Evolutionary conservation across 2,888 invertebrate genomes (phyloP), one percentile per base, ranked within the genome.

Genomic region (Dicranocentrus wangi): DNA sequence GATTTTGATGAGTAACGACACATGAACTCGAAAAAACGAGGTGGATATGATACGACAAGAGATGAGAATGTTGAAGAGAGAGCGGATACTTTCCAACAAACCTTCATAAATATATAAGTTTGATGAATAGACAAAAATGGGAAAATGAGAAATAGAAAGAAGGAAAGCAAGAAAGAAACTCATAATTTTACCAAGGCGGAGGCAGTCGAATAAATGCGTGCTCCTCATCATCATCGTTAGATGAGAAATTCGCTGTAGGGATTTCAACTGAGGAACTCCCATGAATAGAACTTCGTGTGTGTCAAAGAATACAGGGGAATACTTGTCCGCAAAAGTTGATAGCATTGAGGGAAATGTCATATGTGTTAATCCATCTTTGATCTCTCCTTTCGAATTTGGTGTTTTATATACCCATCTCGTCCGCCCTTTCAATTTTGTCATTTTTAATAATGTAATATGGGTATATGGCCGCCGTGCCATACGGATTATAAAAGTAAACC

Each of bases 1-100:
- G 66, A 42, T 66, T 63, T 39, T 63, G 63, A 63, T 66, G 66
- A 66, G 47, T 47, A 66, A 23, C 7, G 66, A 66, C 66, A 43
- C 63, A 43, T 43, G 3, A 17, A 47, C 47, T 3, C 8, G 47
- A 47, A 47, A 42, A 21, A 42, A 39, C 17, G 25, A 32, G 66
- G 43, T n/a, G 66, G 47, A 25, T 66, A 27, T 66, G 43, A 66
- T 17, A 58, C 25, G 58, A 58, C 23, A 51, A 58, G 25, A 25
- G 58, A 58, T 58, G 58, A 58, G n/a, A 10, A 32, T 32, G 51
- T 3, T 19, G 51, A 10, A 2, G 51, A 51, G 32, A 2, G 51
- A 51, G n/a, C 19, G 51, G 51, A 51, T 51, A 51, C n/a, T 51
- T 51, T 51, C 8, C 51, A 51, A 19, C 32, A 32, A 32, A 32